Evolutionary conservation across 1,140 invertebrate species (phyloP).

Genomic region (Ctenoplectra terminalis): DNA sequence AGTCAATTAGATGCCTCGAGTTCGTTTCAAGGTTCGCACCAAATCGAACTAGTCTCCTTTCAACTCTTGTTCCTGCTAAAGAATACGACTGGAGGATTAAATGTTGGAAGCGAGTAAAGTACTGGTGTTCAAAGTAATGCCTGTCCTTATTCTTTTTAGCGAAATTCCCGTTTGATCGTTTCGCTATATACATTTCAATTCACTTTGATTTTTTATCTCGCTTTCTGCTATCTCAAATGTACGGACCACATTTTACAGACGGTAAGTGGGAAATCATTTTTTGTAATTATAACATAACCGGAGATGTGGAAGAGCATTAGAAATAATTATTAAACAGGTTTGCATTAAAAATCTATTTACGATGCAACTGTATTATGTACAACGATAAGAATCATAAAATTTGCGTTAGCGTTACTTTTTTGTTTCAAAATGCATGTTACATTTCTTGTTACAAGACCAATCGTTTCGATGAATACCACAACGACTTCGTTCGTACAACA

Average conservation of each 20-base stretch:
- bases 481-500: too few relatives aligned
- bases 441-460: neutral
- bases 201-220: neutral
- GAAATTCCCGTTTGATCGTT: neutral
- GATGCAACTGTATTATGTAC: conserved; percentile 55
- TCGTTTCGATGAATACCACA: too few relatives aligned
- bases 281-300: too few relatives aligned
- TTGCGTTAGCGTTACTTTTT: neutral
- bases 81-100: neutral
- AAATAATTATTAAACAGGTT: neutral
- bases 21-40: neutral
- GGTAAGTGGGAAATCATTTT: too few relatives aligned
- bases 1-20: conserved; percentile 15
- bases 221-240: too few relatives aligned
- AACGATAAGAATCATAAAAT: conserved; percentile 39
- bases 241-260: neutral
- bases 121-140: too few relatives aligned
- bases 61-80: neutral
- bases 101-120: conserved; percentile 16
- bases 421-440: neutral
- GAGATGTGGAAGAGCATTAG: too few relatives aligned
- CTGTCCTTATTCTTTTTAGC: neutral
- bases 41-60: neutral
- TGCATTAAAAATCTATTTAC: conserved; percentile 35
- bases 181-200: neutral